phyloP scores from a whole-genome alignment of 2,797 vertebrate species.

The Petrocephalus schoutedeni region DNA sequence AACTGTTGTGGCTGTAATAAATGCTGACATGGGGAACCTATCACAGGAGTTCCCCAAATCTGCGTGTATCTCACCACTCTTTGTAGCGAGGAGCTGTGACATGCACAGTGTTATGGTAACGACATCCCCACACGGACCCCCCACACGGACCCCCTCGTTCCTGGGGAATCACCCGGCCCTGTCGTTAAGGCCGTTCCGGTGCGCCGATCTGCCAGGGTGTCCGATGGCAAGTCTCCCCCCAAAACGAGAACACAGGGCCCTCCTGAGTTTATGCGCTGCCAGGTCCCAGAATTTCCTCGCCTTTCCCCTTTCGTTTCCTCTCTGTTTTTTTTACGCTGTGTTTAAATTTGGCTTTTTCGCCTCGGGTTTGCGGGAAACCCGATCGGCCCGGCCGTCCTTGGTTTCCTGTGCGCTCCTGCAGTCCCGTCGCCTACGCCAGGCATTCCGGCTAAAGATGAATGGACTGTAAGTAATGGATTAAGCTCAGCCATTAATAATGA shows the following conservation, averaged over 20 bases:
- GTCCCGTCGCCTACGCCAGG: not conserved
- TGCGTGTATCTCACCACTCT: not conserved
- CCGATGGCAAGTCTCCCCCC: not conserved
- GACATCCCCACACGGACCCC: not conserved
- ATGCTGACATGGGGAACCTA: too few species aligned
- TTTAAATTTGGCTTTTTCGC: not conserved
- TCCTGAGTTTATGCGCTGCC: not conserved
- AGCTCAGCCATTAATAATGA: conserved; percentile 7
- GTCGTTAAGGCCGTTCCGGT: not conserved
- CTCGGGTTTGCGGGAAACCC: not conserved
- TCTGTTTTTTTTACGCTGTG: not conserved
- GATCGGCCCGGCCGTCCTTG: not conserved
- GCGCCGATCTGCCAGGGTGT: not conserved
- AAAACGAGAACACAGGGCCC: not conserved
- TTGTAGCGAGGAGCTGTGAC: not conserved
- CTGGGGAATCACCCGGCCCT: not conserved
- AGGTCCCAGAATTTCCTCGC: not conserved
- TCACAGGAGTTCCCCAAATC: not conserved
- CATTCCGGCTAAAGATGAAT: conserved; percentile 4
- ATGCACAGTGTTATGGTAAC: not conserved
- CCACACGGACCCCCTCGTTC: not conserved
- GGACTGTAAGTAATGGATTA: conserved; percentile 9
- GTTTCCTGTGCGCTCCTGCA: not conserved
- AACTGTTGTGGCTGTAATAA: too few species aligned
- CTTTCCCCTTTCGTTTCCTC: not conserved